Conservation (phyloP, 2,888 invertebrate species). For the Pemphredon lugubris region DNA sequence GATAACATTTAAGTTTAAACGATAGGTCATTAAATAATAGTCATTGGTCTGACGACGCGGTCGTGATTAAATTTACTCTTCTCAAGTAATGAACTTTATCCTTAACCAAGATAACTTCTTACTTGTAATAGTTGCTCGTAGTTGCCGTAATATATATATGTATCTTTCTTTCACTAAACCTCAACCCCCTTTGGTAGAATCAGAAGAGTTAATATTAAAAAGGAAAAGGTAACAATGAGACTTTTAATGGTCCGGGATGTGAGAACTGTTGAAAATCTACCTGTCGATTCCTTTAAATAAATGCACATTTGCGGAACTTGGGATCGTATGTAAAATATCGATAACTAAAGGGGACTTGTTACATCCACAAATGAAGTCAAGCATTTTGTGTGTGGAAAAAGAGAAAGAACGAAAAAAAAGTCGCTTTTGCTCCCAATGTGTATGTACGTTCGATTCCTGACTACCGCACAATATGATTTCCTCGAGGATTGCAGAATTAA, state of each 20-base stretch:
- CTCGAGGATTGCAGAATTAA: slow-evolving; percentile 61
- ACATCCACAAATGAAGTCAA: background rate
- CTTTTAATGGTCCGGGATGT: slow-evolving; percentile 28
- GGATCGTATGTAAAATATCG: background rate
- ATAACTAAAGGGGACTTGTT: background rate
- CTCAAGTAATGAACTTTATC: slow-evolving; percentile 47
- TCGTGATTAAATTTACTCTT: slow-evolving; percentile 66
- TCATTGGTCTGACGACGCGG: slow-evolving; percentile 78
- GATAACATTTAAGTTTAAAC: slow-evolving; percentile 67
- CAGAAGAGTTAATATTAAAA: slow-evolving; percentile 29
- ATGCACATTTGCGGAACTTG: background rate
- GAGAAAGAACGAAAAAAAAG: slow-evolving; percentile 9
- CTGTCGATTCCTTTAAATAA: background rate
- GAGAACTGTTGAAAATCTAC: slow-evolving; percentile 10
- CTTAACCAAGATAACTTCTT: slow-evolving; percentile 53
- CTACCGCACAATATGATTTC: slow-evolving; percentile 17
- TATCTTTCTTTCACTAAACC: slow-evolving; percentile 41
- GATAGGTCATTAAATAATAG: slow-evolving; percentile 75
- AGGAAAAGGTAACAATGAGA: slow-evolving; percentile 5
- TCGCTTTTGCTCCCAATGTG: slow-evolving; percentile 36
- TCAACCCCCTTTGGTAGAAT: slow-evolving; percentile 62
- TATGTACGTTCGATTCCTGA: slow-evolving; percentile 12
- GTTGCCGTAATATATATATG: slow-evolving; percentile 45
- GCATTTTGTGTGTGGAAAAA: background rate
- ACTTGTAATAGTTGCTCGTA: slow-evolving; percentile 45